Conservation (phyloP, 2,888 invertebrate species). For the Apotomis betuletana region DNA sequence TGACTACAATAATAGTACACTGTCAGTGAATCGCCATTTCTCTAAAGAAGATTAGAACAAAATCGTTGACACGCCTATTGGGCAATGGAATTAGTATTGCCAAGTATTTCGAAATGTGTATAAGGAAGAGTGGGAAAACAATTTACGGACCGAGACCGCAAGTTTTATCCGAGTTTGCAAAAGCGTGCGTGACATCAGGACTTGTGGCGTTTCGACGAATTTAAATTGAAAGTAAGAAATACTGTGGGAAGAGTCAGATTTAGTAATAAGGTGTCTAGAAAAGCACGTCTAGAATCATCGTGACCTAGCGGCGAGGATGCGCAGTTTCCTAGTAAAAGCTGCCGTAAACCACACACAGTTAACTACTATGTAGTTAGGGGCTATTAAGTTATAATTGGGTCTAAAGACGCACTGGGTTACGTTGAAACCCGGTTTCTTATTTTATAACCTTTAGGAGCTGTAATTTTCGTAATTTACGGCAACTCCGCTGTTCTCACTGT, state of each 20-base stretch:
- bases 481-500: no score
- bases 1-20: slow-evolving; percentile 56
- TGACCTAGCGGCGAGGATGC: not conserved
- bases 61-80: slow-evolving; percentile 41
- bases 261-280: not conserved
- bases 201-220: slow-evolving; percentile 42
- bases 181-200: slow-evolving; percentile 50
- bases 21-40: slow-evolving; percentile 52
- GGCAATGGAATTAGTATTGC: slow-evolving; percentile 27
- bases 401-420: not conserved
- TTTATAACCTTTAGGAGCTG: not conserved
- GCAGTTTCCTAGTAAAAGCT: not conserved
- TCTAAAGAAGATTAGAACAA: slow-evolving; percentile 33
- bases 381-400: not conserved
- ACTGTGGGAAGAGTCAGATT: slow-evolving; percentile 2
- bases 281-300: not conserved
- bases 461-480: not conserved
- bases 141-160: slow-evolving; percentile 50
- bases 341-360: not conserved
- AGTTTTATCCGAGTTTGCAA: slow-evolving; percentile 52
- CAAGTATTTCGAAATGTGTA: slow-evolving; percentile 26
- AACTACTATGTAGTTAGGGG: not conserved
- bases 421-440: not conserved
- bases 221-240: slow-evolving; percentile 4
- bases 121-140: slow-evolving; percentile 37